These are phyloP conservation scores for Pyxicephalus adspersus DNA, from an alignment of 2,113 vertebrate genomes.

Conservation along the genomic window DNA sequence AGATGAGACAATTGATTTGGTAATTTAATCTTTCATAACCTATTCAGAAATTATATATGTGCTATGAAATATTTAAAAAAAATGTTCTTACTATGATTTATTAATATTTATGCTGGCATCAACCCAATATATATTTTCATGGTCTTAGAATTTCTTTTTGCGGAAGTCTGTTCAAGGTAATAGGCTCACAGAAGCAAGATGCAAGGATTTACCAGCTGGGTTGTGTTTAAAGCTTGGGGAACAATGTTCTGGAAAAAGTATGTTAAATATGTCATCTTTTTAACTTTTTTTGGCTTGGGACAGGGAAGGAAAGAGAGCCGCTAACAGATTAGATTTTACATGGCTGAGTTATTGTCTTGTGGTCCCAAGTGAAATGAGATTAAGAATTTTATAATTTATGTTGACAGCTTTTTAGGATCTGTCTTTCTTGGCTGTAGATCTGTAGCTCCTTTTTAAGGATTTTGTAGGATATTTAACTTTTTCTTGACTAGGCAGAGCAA, in stretches of 20 bases:
- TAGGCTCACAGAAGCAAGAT: conserved; percentile 42
- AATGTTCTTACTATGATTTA: conserved; percentile 35
- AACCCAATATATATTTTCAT: conserved; percentile 28
- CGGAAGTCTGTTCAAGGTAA: conserved; percentile 5
- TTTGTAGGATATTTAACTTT: neutral
- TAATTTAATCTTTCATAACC: conserved; percentile 16
- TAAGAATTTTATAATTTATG: conserved; percentile 48
- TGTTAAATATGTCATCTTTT: conserved; percentile 45
- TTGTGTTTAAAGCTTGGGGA: conserved; percentile 39
- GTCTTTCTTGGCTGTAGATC: conserved; percentile 5
- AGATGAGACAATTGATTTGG: neutral
- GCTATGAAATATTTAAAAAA: neutral
- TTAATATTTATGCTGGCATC: conserved; percentile 50
- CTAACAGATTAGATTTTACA: conserved; percentile 43
- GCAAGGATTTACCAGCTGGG: conserved; percentile 31
- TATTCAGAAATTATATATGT: conserved; percentile 11
- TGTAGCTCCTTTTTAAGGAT: neutral
- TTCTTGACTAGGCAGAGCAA: neutral
- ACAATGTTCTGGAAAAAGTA: conserved; percentile 26
- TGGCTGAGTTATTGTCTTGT: conserved; percentile 47
- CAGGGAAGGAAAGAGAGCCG: neutral
- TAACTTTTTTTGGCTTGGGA: conserved; percentile 29
- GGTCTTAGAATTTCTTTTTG: conserved; percentile 4
- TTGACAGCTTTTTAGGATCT: conserved; percentile 28
- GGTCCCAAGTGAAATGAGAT: conserved; percentile 41